These are phyloP conservation scores for Numida meleagris DNA, from an alignment of 2,113 vertebrate genomes.

Conservation along the genomic window DNA sequence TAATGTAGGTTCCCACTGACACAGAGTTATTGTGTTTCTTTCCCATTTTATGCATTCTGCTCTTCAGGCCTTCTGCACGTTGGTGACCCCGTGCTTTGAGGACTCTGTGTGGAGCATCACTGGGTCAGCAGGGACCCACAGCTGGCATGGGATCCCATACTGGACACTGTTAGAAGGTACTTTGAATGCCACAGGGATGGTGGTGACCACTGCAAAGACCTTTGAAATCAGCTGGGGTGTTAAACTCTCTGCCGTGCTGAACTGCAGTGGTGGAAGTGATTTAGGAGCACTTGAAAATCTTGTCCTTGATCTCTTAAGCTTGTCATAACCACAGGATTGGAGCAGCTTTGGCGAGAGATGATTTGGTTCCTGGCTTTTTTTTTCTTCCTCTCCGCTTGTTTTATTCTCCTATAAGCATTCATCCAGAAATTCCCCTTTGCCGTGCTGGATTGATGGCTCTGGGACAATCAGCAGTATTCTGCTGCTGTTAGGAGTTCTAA, in stretches of 20 bases:
- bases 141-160: not conserved
- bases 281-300: not conserved
- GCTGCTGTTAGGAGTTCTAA: slow-evolving; percentile 20
- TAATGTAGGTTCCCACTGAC: not conserved
- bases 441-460: not conserved
- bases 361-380: not conserved
- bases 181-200: not conserved
- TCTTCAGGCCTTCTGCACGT: not conserved
- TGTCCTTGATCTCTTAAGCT: not conserved
- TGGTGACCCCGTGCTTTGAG: not conserved
- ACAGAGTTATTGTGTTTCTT: not conserved
- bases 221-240: not conserved
- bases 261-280: not conserved
- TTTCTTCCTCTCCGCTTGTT: not conserved
- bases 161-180: not conserved
- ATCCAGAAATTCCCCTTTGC: not conserved
- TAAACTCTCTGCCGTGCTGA: not conserved
- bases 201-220: not conserved
- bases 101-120: not conserved
- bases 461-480: not conserved
- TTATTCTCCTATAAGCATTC: not conserved
- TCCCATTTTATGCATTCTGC: not conserved
- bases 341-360: not conserved
- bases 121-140: not conserved
- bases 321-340: not conserved